A percentile compares a stretch with the other conserved stretches of the same genome.
phyloP scores from a whole-genome alignment of 2,888 invertebrate species.

The Entomobrya proxima region DNA sequence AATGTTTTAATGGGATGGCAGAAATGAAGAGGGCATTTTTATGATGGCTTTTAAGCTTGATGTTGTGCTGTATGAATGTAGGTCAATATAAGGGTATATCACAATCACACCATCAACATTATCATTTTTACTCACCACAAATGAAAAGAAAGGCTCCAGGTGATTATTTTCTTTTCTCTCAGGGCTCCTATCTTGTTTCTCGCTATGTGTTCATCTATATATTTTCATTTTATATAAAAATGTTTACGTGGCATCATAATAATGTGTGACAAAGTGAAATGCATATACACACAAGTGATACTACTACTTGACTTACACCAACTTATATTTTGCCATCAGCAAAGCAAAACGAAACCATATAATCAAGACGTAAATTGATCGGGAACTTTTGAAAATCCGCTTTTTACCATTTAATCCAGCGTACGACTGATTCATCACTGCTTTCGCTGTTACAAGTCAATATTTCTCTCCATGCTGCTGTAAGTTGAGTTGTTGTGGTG shows the following conservation, averaged over 20 bases:
- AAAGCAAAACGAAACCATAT: neutral
- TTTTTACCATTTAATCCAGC: slow-evolving; percentile 1
- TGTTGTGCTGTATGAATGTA: neutral
- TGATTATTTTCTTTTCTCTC: neutral
- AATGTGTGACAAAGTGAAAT: no score
- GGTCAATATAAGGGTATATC: slow-evolving; percentile 18
- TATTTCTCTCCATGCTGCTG: neutral
- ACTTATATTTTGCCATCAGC: neutral
- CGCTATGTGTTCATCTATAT: no score
- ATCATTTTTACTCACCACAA: slow-evolving; percentile 26
- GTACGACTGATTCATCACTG: no score
- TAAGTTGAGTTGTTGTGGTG: neutral
- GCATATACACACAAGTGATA: no score
- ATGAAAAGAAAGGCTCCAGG: neutral
- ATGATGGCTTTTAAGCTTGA: neutral
- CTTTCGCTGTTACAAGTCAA: neutral
- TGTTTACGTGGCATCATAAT: no score
- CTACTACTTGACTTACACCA: no score
- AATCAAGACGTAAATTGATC: slow-evolving; percentile 21
- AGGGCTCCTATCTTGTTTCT: neutral
- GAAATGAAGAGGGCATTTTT: neutral
- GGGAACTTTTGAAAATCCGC: slow-evolving; percentile 12
- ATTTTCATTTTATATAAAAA: no score
- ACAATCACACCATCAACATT: slow-evolving; percentile 2
- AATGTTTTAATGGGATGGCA: slow-evolving; percentile 19